Percentiles rank a stretch among this genome's conserved stretches.
phyloP scores from a whole-genome alignment of 1,140 invertebrate genomes.

The Belonocnema kinseyi region DNA sequence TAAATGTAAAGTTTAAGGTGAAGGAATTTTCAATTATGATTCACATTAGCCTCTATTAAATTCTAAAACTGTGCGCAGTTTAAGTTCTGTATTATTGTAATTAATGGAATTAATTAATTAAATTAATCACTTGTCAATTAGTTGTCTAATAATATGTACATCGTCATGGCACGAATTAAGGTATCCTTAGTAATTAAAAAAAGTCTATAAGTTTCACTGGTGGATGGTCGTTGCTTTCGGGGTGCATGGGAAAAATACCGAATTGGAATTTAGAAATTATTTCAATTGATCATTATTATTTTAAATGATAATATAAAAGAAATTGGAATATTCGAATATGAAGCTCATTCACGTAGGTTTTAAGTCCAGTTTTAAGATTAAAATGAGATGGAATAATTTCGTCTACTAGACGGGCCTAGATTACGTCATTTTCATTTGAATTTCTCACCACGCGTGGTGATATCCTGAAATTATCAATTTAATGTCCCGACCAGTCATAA shows the following conservation, averaged over 20 bases:
- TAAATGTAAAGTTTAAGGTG: constrained; percentile 9
- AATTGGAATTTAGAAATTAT: background rate
- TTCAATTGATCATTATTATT: no score
- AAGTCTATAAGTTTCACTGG: background rate
- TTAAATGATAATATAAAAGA: no score
- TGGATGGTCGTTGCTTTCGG: constrained; percentile 23
- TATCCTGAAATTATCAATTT: constrained; percentile 47
- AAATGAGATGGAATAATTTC: constrained; percentile 13
- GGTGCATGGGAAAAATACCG: background rate
- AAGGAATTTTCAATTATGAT: background rate
- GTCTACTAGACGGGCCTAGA: constrained; percentile 1
- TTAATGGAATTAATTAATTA: no score
- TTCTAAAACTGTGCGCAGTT: constrained; percentile 16
- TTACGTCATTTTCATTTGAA: constrained; percentile 33
- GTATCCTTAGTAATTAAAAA: background rate
- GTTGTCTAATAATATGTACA: constrained; percentile 14
- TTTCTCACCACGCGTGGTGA: constrained; percentile 41
- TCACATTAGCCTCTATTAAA: background rate
- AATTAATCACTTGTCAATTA: background rate
- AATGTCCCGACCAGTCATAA: constrained; percentile 43
- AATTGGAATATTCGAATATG: no score
- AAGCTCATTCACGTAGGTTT: no score
- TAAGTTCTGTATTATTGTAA: background rate
- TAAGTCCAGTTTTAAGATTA: no score
- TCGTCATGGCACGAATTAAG: constrained; percentile 23